Evolutionary conservation across 1,140 invertebrate species (phyloP).

Genomic region (Lethrus apterus): DNA sequence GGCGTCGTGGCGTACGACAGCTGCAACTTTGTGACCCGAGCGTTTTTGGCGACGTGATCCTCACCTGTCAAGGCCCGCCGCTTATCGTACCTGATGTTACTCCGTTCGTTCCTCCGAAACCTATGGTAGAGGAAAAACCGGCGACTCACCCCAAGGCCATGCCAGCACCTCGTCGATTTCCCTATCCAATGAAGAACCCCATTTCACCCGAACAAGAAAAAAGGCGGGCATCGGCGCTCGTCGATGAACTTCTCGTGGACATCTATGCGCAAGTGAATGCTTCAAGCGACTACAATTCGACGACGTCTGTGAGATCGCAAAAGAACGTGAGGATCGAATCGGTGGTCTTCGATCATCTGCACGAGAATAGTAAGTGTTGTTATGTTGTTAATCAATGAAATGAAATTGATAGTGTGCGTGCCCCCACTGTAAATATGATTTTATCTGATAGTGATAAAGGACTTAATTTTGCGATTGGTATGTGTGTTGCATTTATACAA

Average conservation of each 20-base stretch:
- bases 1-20: constrained; percentile 23
- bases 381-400: too few species aligned
- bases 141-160: too few species aligned
- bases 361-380: constrained; percentile 31
- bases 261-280: constrained; percentile 30
- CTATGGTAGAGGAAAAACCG: too few species aligned
- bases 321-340: constrained; percentile 22
- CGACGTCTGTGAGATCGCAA: constrained; percentile 33
- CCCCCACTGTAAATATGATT: too few species aligned
- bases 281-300: constrained; percentile 32
- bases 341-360: constrained; percentile 19
- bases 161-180: too few species aligned
- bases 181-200: too few species aligned
- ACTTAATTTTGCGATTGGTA: too few species aligned
- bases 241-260: constrained; percentile 34
- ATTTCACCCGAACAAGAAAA: constrained; percentile 11
- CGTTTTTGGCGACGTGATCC: constrained; percentile 33
- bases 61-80: constrained; percentile 24
- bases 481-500: too few species aligned
- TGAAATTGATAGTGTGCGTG: too few species aligned
- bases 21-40: constrained; percentile 28
- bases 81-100: background rate
- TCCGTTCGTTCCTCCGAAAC: constrained; percentile 2
- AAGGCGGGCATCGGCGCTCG: constrained; percentile 26
- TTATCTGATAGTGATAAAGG: too few species aligned